A percentile compares a stretch with the other conserved stretches of the same genome.
These are phyloP conservation scores for Propithecus coquereli DNA, from an alignment of 2,113 vertebrate species.

Conservation along the genomic window DNA sequence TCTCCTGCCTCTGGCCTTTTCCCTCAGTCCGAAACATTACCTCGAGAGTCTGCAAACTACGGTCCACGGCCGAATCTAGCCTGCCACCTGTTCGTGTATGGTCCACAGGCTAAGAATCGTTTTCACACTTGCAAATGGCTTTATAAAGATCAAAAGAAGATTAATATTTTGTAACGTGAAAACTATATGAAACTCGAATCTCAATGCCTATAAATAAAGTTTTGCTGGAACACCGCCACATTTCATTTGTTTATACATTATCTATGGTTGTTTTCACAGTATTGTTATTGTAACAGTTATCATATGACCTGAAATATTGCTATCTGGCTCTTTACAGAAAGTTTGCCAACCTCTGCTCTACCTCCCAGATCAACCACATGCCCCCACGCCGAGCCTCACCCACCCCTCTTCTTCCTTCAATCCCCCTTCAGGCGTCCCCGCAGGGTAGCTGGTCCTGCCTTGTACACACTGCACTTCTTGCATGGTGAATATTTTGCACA, in stretches of 20 bases:
- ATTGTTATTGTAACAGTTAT: not conserved
- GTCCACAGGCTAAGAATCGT: not conserved
- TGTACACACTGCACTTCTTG: rapidly evolving
- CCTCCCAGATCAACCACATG: not conserved
- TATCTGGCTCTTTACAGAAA: not conserved
- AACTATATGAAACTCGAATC: not conserved
- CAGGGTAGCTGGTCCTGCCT: not conserved
- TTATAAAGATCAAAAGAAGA: not conserved
- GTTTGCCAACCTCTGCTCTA: no score
- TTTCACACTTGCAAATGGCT: not conserved
- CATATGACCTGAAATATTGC: not conserved
- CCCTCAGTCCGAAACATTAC: not conserved
- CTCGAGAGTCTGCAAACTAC: not conserved
- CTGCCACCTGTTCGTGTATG: not conserved
- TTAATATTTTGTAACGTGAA: not conserved
- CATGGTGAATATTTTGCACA: not conserved
- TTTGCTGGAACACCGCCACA: not conserved
- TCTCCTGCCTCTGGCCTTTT: not conserved
- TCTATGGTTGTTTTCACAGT: not conserved
- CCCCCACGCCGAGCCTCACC: not conserved
- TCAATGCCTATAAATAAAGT: not conserved
- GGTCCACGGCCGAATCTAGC: not conserved
- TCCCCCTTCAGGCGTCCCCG: not conserved
- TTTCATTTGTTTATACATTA: not conserved
- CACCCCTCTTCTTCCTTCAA: not conserved